phyloP scores from a whole-genome alignment of 2,797 vertebrate species.

The Platalea minor region DNA sequence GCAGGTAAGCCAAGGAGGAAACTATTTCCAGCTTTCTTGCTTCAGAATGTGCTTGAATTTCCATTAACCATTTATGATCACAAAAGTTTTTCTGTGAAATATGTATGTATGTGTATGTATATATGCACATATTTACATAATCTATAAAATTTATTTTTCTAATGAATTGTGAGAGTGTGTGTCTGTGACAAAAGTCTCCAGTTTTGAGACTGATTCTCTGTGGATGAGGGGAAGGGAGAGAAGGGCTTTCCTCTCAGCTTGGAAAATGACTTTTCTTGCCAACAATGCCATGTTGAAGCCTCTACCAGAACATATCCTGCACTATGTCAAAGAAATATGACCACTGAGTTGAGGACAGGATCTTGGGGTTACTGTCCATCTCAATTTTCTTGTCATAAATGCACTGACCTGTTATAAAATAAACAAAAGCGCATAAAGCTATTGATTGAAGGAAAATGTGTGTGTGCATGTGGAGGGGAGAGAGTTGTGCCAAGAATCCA shows the following conservation, averaged over 20 bases:
- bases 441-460: background rate
- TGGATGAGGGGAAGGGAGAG: background rate
- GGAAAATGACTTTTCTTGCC: conserved; percentile 31
- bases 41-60: conserved; percentile 2
- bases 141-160: background rate
- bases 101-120: background rate
- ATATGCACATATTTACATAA: background rate
- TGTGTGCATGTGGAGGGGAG: background rate
- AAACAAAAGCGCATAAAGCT: background rate
- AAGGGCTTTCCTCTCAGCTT: background rate
- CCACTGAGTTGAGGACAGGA: background rate
- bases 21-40: conserved; percentile 35
- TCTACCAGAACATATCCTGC: background rate
- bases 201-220: background rate
- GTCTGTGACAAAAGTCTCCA: background rate
- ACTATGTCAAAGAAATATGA: conserved; percentile 43
- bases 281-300: conserved; percentile 21
- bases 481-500: conserved; percentile 36
- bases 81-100: background rate
- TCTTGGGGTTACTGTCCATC: conserved; percentile 17
- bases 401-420: conserved; percentile 43
- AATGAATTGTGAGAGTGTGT: background rate
- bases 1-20: conserved; percentile 23
- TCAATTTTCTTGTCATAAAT: conserved; percentile 43
- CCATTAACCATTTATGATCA: conserved; percentile 1